phyloP scores from a whole-genome alignment of 2,797 vertebrate species.

The Percopsis omiscomaycus region DNA sequence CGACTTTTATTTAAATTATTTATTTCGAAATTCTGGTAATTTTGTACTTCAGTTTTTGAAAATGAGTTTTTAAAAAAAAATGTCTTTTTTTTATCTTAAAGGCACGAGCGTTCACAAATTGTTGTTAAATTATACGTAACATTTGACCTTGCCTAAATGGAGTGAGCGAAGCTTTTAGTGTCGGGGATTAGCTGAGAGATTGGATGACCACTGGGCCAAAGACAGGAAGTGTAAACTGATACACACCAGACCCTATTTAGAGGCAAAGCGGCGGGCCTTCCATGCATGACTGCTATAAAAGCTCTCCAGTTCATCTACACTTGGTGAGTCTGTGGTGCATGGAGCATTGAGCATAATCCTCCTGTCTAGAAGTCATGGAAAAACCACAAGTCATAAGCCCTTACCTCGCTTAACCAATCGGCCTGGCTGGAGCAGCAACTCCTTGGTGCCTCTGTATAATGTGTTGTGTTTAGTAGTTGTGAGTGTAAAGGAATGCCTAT shows the following conservation, averaged over 20 bases:
- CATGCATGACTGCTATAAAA: constrained; percentile 64
- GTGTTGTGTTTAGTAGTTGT: background rate
- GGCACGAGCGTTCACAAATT: constrained; percentile 20
- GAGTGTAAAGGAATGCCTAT: background rate
- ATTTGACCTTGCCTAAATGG: constrained; percentile 57
- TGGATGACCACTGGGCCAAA: constrained; percentile 51
- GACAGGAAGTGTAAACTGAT: constrained; percentile 71
- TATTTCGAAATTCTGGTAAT: background rate
- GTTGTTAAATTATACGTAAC: constrained; percentile 52
- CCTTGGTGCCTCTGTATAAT: background rate
- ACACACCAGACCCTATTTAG: constrained; percentile 66
- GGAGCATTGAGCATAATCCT: constrained; percentile 70
- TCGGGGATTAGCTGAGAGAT: constrained; percentile 49
- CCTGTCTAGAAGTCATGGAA: constrained; percentile 46
- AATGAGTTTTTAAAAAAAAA: too few relatives aligned
- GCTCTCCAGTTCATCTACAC: constrained; percentile 52
- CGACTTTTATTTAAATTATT: background rate
- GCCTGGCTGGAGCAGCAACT: background rate
- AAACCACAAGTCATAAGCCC: constrained; percentile 54
- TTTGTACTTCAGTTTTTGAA: background rate
- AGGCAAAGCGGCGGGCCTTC: constrained; percentile 65
- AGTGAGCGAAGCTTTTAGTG: constrained; percentile 34
- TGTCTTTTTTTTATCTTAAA: constrained; percentile 11
- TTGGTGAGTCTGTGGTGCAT: constrained; percentile 30
- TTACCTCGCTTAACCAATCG: constrained; percentile 55